Evolutionary conservation across 2,113 vertebrate genomes (phyloP), one percentile per base, ranked within the genome.

Genomic region (Brienomyrus brachyistius): DNA sequence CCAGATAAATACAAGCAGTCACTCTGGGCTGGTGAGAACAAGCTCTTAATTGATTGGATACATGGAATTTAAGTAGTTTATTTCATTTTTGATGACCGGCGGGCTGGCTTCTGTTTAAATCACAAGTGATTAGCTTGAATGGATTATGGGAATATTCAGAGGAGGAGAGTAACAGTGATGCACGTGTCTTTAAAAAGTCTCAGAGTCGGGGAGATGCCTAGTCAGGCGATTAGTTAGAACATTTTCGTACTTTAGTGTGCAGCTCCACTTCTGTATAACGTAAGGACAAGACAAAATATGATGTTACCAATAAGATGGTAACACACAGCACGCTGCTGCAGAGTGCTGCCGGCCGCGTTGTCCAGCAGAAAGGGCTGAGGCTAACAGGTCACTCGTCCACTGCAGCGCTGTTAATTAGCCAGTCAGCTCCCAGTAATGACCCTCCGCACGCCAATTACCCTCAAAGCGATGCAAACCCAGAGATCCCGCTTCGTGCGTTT

Each of bases 371-470:
- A 90, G 40, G 11, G 90, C 93, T 82, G 66, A 19, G 2, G 93
- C 90, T 88, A 86, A 17, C 56, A 23, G 77, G 7, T 27, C 21
- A 45, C 86, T 45, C 59, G 87, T 31, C 27, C 13, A 1, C 40
- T 83, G 89, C 87, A 93, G 90, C 90, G 40, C 91, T 93, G 90
- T 91, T 66, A 93, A 94, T 94, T 94, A 94, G 91, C 91, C 89
- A 70, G 51, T n/a, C 91, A 27, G n/a, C n/a, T n/a, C 87, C 90
- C 94, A 93, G 94, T 94, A 93, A 90, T 90, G 90, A 88, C 91
- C 90, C 91, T 90, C 91, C 90, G 89, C 43, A 90, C 91, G 94
- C 91, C 92, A 94, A 92, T 94, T 94, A 92, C 88, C 91, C 93
- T 90, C 89, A 86, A 90, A 89, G 94, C 89, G 90, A 94, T 86